Base-by-base conservation (phyloP, 2,888 invertebrate genomes). In the Muschampia staudingeri region DNA sequence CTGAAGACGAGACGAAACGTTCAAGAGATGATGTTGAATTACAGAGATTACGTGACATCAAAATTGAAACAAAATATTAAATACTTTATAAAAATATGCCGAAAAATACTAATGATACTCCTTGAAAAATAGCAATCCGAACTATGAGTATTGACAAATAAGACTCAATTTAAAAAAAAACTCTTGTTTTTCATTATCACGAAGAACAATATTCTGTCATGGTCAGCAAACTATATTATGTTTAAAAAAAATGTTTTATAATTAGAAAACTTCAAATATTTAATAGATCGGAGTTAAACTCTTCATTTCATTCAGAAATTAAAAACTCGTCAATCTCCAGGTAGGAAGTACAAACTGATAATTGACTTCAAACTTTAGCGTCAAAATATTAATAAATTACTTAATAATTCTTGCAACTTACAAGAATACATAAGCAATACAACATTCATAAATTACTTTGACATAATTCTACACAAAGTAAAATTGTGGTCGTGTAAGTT, bases 351-450 rank as follows among this genome's bases (percentile, higher is more conserved):
- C 4, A 16, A 16, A 52, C 16, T 52, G 16, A 4, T 52, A 16
- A 48, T 48, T 14, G 3, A 56, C 19, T 56, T 56, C 5, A 16
- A 56, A 48, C 3, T 56, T 19, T n/a, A 5, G 19, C 19, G n/a
- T 56, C 56, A 61, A 61, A 25, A 25, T 25, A 61, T 61, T 61
- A 76, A 86, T 81, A 84, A 81, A 84, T 80, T 75, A 84, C 88
- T 88, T 88, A 86, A 88, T 85, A 83, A 82, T 88, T 92, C 89
- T 93, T 93, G 90, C 90, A 87, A 81, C 44, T 76, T 86, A 84
- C 92, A 93, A 93, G 91, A 92, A 90, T 86, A 88, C 83, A 89
- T 84, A 91, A 93, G 91, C 87, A 85, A 89, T 40, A 19, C n/a
- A 4, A 67, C 65, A 65, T 30, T 30, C 11, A 30, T 37, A 70